Evolutionary conservation across 2,797 vertebrate species (phyloP).

Genomic region (Melanotaenia pygmaea): DNA sequence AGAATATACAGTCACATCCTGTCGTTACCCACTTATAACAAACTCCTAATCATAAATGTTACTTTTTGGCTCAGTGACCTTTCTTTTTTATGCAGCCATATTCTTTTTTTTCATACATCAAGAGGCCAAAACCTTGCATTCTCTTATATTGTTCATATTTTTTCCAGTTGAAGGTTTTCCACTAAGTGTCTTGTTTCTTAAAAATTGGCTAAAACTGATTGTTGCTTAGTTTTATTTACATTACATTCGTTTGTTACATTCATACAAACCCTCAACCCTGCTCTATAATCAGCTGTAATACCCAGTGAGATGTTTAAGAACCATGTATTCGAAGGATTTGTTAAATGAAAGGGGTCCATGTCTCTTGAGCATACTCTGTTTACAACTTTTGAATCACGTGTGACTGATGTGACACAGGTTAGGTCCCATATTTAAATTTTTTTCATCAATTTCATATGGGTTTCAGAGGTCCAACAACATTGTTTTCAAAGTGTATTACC

Average conservation of each 20-base stretch:
- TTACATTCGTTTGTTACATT: neutral
- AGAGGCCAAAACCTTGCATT: conserved; percentile 39
- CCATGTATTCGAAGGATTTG: conserved; percentile 19
- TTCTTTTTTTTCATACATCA: neutral
- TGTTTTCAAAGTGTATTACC: too few relatives aligned
- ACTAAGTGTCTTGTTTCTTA: conserved; percentile 49
- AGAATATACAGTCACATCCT: conserved; percentile 57
- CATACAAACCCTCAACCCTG: conserved; percentile 32
- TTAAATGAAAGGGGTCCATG: conserved; percentile 10
- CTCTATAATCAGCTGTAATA: conserved; percentile 44
- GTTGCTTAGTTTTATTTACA: conserved; percentile 62
- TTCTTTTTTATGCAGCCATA: conserved; percentile 7
- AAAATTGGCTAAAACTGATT: conserved; percentile 69
- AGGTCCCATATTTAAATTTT: too few relatives aligned
- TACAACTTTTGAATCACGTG: neutral
- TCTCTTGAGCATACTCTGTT: neutral
- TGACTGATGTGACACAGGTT: neutral
- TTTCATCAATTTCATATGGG: too few relatives aligned
- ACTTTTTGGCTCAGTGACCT: conserved; percentile 37
- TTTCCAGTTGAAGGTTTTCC: conserved; percentile 1
- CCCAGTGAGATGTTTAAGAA: conserved; percentile 34
- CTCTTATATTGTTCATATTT: conserved; percentile 44
- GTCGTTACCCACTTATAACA: conserved; percentile 46
- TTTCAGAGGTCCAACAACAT: too few relatives aligned
- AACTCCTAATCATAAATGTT: conserved; percentile 30